Evolutionary conservation across 2,888 invertebrate genomes (phyloP).

Genomic region (Steinernema carpocapsae): DNA sequence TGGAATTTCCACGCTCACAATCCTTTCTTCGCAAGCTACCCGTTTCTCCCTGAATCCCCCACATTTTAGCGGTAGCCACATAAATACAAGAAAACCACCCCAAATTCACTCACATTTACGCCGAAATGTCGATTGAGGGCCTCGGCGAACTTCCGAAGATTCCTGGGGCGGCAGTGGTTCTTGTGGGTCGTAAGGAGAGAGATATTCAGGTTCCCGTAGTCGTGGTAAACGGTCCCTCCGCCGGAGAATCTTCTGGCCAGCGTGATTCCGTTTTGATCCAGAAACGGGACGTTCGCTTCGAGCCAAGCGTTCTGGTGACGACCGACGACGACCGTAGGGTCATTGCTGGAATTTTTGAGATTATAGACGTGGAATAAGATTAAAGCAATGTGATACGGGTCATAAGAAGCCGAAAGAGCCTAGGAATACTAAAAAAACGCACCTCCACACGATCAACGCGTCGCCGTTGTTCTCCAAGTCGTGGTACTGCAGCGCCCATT

Average conservation of each 20-base stretch:
- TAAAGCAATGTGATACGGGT: background rate
- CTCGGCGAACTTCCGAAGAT: constrained; percentile 84
- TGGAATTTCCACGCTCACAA: no score
- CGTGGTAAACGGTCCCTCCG: constrained; percentile 94
- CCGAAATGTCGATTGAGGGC: constrained; percentile 84
- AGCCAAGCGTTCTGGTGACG: constrained; percentile 95
- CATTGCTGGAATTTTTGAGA: constrained; percentile 73
- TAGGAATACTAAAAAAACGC: constrained; percentile 36
- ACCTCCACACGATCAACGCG: constrained; percentile 85
- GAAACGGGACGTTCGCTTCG: constrained; percentile 81
- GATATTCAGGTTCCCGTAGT: constrained; percentile 85
- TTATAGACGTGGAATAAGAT: background rate
- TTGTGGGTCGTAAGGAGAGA: constrained; percentile 86
- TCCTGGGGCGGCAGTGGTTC: constrained; percentile 83
- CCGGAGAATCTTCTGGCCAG: constrained; percentile 85
- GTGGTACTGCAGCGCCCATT: constrained; percentile 89
- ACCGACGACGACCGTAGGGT: constrained; percentile 92
- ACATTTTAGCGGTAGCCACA: constrained; percentile 19
- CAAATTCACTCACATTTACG: constrained; percentile 74
- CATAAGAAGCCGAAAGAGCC: background rate
- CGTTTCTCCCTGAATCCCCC: no score
- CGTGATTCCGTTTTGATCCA: constrained; percentile 77
- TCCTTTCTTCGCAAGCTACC: no score
- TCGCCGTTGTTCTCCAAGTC: constrained; percentile 81
- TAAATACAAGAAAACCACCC: constrained; percentile 28